Conservation (phyloP, 2,113 vertebrate species). For the Urocitellus parryii region DNA sequence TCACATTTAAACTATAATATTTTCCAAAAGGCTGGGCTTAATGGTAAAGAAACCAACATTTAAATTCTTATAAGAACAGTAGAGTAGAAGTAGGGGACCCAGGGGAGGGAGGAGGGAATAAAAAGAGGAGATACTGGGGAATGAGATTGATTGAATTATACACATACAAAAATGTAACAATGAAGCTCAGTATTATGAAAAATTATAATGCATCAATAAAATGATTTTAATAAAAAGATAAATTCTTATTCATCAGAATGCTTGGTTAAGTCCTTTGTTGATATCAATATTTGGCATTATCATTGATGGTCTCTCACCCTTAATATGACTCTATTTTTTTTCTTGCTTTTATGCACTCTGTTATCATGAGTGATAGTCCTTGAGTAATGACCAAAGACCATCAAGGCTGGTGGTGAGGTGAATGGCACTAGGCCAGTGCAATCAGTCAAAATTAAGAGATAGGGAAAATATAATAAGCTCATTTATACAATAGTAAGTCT, state of each 20-base stretch:
- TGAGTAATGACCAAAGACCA: not conserved
- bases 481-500: not conserved
- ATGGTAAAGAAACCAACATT: not conserved
- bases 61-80: not conserved
- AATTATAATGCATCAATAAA: too few relatives aligned
- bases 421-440: not conserved
- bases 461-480: not conserved
- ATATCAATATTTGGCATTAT: not conserved
- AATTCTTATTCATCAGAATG: not conserved
- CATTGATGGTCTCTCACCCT: not conserved
- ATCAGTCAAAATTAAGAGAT: not conserved
- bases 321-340: not conserved
- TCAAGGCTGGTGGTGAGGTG: not conserved
- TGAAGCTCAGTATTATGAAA: too few relatives aligned
- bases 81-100: too few relatives aligned
- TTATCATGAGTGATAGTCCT: slow-evolving; percentile 11
- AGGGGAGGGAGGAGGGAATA: too few relatives aligned
- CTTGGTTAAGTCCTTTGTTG: not conserved
- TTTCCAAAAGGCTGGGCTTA: not conserved
- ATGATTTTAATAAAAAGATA: not conserved
- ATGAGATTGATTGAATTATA: too few relatives aligned
- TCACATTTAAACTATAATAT: too few relatives aligned
- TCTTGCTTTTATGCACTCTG: not conserved
- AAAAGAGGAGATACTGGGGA: too few relatives aligned
- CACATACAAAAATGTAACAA: too few relatives aligned